Conservation (phyloP, 1,140 invertebrate genomes). For the Pseudoatta argentina region DNA sequence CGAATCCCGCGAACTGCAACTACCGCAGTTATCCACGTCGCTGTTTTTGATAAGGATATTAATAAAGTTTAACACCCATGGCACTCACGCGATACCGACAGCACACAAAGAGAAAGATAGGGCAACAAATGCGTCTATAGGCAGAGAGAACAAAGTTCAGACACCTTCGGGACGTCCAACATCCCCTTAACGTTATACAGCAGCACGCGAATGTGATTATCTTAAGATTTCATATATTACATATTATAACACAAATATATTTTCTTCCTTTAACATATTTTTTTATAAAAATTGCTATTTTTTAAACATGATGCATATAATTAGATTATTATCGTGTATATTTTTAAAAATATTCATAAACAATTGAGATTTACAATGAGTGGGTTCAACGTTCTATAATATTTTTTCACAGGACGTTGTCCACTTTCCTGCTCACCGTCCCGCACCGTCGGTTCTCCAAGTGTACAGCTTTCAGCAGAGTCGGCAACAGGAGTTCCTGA, state of each 20-base stretch:
- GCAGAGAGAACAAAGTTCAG: slow-evolving; percentile 25
- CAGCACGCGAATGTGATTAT: not conserved
- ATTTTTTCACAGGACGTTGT: slow-evolving; percentile 54
- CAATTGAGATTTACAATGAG: slow-evolving; percentile 25
- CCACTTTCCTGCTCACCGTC: slow-evolving; percentile 53
- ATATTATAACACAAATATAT: not conserved
- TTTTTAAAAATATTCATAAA: slow-evolving; percentile 5
- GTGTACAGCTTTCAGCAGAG: slow-evolving; percentile 80
- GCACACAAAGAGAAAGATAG: not conserved
- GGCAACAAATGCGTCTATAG: slow-evolving; percentile 3
- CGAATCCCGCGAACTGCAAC: slow-evolving; percentile 77
- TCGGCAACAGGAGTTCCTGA: slow-evolving; percentile 82
- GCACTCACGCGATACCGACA: slow-evolving; percentile 40
- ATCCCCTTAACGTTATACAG: slow-evolving; percentile 2
- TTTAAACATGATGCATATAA: not conserved
- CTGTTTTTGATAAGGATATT: slow-evolving; percentile 84
- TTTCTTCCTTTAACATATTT: not conserved
- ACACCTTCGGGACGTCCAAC: slow-evolving; percentile 6
- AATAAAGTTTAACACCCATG: slow-evolving; percentile 80
- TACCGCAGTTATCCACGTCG: slow-evolving; percentile 77
- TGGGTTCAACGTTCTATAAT: slow-evolving; percentile 47
- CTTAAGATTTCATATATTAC: slow-evolving; percentile 19
- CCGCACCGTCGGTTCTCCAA: slow-evolving; percentile 43
- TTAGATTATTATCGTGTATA: not conserved
- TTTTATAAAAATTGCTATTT: not conserved